Conservation (phyloP, 2,797 vertebrate species). For the Danio aesculapii region DNA sequence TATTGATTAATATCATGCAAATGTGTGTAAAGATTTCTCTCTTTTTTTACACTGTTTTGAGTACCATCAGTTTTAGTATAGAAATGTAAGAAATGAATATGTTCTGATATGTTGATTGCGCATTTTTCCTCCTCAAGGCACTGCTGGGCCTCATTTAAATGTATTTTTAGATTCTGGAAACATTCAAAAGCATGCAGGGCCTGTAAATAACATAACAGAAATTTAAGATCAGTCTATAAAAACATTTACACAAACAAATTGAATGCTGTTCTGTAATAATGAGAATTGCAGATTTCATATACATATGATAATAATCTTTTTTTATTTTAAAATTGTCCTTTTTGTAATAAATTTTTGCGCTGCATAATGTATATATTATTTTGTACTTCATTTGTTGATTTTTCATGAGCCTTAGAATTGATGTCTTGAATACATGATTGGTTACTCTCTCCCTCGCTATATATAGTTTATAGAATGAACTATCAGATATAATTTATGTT, state of each 20-base stretch:
- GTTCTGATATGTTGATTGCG: not conserved
- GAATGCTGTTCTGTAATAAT: not conserved
- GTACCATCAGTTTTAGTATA: not conserved
- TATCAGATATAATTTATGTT: conserved; percentile 1
- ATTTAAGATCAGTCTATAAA: not conserved
- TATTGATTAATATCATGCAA: not conserved
- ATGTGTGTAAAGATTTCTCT: not conserved
- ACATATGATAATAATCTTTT: too few species aligned
- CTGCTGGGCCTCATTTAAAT: not conserved
- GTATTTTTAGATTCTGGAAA: not conserved
- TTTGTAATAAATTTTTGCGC: not conserved
- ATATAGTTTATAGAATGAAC: not conserved
- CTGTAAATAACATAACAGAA: not conserved
- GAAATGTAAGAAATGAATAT: not conserved
- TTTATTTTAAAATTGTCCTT: not conserved
- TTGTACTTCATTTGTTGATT: not conserved
- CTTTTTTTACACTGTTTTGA: not conserved
- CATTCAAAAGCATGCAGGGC: not conserved
- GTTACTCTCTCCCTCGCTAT: not conserved
- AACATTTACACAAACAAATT: not conserved
- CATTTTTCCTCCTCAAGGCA: not conserved
- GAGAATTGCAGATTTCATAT: not conserved
- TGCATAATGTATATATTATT: conserved; percentile 6
- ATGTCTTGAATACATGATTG: not conserved
- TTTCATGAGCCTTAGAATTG: not conserved